A percentile compares a stretch with the other conserved stretches of the same genome.
phyloP scores from a whole-genome alignment of 1,140 invertebrate genomes.

The Polyergus mexicanus region DNA sequence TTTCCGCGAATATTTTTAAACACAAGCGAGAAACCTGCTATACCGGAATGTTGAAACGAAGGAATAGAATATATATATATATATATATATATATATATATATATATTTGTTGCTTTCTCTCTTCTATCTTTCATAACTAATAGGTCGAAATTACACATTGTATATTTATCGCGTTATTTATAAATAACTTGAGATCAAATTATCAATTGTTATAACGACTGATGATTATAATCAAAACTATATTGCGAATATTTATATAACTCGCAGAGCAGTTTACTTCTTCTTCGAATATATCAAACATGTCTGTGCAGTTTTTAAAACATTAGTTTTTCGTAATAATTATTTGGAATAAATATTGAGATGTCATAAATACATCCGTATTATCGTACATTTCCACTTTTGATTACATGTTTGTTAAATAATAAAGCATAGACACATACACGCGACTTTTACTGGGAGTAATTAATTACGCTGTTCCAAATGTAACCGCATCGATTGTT shows the following conservation, averaged over 20 bases:
- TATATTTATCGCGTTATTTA: too few relatives aligned
- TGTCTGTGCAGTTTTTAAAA: background rate
- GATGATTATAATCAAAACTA: too few relatives aligned
- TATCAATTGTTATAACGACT: too few relatives aligned
- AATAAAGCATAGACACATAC: conserved; percentile 17
- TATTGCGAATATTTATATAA: background rate
- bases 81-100: conserved; percentile 1
- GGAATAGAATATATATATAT: background rate
- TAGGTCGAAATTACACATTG: background rate
- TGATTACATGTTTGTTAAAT: conserved; percentile 11
- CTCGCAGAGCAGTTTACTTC: background rate
- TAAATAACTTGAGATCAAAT: too few relatives aligned
- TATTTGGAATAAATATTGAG: background rate
- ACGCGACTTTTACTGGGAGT: background rate
- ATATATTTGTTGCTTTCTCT: background rate
- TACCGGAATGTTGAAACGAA: background rate
- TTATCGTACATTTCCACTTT: background rate
- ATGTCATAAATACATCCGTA: conserved; percentile 6
- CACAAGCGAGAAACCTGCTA: background rate
- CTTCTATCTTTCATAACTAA: background rate
- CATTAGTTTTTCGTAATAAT: background rate
- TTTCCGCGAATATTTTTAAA: background rate
- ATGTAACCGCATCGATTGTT: conserved; percentile 26
- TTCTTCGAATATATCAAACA: background rate
- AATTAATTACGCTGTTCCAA: conserved; percentile 44